A percentile compares a stretch with the other conserved stretches of the same genome.
These are phyloP conservation scores for Graphium colonna DNA, from an alignment of 2,888 invertebrate species.

Conservation along the genomic window DNA sequence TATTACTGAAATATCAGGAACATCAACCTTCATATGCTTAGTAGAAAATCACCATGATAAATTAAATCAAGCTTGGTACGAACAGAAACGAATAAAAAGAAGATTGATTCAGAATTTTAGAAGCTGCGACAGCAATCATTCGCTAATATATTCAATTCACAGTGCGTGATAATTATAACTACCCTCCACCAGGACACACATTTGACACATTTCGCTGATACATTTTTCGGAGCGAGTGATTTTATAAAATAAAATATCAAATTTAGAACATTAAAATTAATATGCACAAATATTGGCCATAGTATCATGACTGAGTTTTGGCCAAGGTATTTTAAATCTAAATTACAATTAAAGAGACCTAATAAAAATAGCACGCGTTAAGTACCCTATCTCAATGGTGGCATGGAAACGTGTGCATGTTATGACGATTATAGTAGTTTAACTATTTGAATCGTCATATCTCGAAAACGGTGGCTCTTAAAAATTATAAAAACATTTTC, in stretches of 20 bases:
- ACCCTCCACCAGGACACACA: slow-evolving; percentile 37
- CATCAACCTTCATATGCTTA: slow-evolving; percentile 24
- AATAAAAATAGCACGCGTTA: no score
- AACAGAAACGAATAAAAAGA: slow-evolving; percentile 36
- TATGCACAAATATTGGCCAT: no score
- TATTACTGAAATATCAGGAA: slow-evolving; percentile 30
- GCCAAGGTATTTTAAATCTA: no score
- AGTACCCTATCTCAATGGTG: no score
- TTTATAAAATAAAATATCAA: slow-evolving; percentile 30
- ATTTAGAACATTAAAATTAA: no score
- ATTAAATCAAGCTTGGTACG: slow-evolving; percentile 33
- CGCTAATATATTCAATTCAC: slow-evolving; percentile 21
- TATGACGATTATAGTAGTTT: no score
- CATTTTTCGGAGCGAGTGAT: slow-evolving; percentile 29
- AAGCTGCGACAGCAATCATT: slow-evolving; percentile 30
- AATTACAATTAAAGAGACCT: no score
- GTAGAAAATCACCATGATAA: slow-evolving; percentile 25
- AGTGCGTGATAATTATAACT: slow-evolving; percentile 30
- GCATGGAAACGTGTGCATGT: no score
- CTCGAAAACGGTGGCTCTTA: no score
- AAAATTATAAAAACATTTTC: no score
- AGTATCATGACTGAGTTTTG: no score
- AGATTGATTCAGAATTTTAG: slow-evolving; percentile 31
- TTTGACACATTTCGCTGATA: slow-evolving; percentile 33
- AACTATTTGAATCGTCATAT: no score